phyloP scores from a whole-genome alignment of 2,797 vertebrate species.

The Sciaenops ocellatus region DNA sequence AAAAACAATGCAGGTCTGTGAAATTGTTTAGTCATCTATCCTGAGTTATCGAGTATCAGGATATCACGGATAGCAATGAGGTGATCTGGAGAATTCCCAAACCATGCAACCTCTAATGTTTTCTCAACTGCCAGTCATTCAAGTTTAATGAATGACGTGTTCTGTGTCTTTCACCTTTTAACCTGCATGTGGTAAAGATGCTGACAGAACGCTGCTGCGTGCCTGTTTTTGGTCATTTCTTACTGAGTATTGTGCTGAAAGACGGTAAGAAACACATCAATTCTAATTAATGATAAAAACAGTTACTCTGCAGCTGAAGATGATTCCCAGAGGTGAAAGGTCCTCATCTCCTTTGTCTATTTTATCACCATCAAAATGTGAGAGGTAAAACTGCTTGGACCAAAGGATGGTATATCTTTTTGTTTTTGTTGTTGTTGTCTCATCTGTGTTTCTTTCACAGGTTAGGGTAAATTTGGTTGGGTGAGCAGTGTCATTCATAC shows the following conservation, averaged over 20 bases:
- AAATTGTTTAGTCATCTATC: conserved; percentile 34
- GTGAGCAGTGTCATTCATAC: neutral
- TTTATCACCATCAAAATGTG: neutral
- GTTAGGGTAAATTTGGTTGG: neutral
- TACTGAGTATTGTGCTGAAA: neutral
- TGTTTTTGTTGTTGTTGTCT: neutral
- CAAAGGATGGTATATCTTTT: neutral
- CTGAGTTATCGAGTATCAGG: conserved; percentile 1
- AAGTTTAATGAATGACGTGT: conserved; percentile 15
- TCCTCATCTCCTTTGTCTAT: neutral
- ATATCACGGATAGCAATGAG: neutral
- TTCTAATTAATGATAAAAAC: neutral
- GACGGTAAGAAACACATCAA: neutral
- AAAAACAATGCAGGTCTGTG: neutral
- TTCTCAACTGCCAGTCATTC: conserved; percentile 40
- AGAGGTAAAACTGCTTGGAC: neutral
- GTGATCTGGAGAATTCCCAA: conserved; percentile 57
- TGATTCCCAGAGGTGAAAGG: neutral
- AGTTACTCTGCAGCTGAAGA: neutral
- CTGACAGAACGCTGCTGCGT: neutral
- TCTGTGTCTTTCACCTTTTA: conserved; percentile 30
- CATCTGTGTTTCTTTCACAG: neutral
- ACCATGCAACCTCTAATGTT: conserved; percentile 58
- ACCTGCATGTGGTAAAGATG: conserved; percentile 8
- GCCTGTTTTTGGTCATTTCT: neutral